Conservation (phyloP, 2,113 vertebrate species). For the Puffinus mauretanicus region DNA sequence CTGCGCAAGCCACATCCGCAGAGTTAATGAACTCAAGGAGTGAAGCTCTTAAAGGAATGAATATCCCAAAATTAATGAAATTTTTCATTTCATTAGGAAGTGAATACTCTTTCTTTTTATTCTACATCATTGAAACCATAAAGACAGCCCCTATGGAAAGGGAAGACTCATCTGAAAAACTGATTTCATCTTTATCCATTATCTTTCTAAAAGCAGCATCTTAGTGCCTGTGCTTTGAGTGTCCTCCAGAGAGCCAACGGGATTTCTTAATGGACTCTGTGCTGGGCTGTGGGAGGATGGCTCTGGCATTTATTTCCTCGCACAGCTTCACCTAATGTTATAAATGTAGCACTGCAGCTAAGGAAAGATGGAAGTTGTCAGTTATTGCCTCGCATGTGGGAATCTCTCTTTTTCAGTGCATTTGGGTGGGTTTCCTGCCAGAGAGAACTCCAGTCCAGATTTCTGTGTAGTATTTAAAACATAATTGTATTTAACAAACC, state of each 20-base stretch:
- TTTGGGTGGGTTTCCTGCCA: not conserved
- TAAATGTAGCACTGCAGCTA: not conserved
- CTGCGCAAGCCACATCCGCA: not conserved
- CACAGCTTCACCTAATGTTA: not conserved
- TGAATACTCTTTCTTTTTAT: slow-evolving; percentile 18
- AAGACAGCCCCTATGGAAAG: slow-evolving; percentile 23
- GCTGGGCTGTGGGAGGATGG: not conserved
- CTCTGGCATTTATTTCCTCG: not conserved
- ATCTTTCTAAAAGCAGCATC: slow-evolving; percentile 32
- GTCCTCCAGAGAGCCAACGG: slow-evolving; percentile 17
- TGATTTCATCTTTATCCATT: slow-evolving; percentile 48
- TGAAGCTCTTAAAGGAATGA: slow-evolving; percentile 38
- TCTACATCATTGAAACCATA: slow-evolving; percentile 8
- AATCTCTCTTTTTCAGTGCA: not conserved
- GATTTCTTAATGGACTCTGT: slow-evolving; percentile 22
- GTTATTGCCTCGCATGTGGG: not conserved
- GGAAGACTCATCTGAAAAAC: slow-evolving; percentile 21
- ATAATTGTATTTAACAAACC: not conserved
- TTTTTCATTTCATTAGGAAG: slow-evolving; percentile 62
- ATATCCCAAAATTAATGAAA: slow-evolving; percentile 46
- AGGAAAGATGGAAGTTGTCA: not conserved
- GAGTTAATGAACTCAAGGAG: slow-evolving; percentile 42
- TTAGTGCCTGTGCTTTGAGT: slow-evolving; percentile 1
- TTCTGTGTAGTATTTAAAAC: not conserved
- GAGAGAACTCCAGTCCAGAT: not conserved